Base-by-base conservation (phyloP, 1,140 invertebrate species). In the Drosophila albomicans region DNA sequence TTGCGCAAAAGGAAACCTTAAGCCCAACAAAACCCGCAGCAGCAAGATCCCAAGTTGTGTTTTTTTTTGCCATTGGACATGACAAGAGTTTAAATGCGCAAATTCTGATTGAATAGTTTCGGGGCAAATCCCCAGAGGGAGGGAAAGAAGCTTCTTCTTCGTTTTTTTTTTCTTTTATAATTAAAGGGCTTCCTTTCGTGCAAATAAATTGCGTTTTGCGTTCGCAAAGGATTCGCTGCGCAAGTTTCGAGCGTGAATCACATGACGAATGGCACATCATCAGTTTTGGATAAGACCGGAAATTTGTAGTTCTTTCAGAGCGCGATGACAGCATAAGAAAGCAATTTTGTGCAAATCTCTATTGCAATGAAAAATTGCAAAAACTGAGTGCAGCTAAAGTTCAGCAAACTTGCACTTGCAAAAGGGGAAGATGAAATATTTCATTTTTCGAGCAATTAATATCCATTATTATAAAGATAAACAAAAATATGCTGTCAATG, bases 61-160 rank as follows among this genome's bases (percentile, higher is more conserved):
- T 38, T 73, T 20, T 59, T 28, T 30, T 38, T 32, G 7, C 10
- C 28, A 52, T 25, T 52, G 51, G 28, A 52, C 51, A 28, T 52
- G 51, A 30, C 51, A 32, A n/a, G 51, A 52, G 25, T 52, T 63
- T 49, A 67, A 81, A 81, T 81, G 79, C 74, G 74, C 56, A 77
- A 79, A 52, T 52, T 62, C 61, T 79, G 77, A 79, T 79, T 79
- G 76, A 79, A 79, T 79, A 78, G 61, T 63, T 63, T 51, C 32
- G 61, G 61, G 32, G 30, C 59, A 51, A 38, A n/a, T 49, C 46
- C 46, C 16, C 8, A 7, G 13, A 38, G 32, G 20, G 45, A 16
- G 45, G 5, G 45, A 16, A 13, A 11, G n/a, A 2, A 11, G 15
- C 11, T n/a, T 20, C 25, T 25, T 35, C 25, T 32, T 10, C 16